These are phyloP conservation scores for Gasterosteus nipponicus DNA, from an alignment of 2,113 vertebrate species.

Conservation along the genomic window DNA sequence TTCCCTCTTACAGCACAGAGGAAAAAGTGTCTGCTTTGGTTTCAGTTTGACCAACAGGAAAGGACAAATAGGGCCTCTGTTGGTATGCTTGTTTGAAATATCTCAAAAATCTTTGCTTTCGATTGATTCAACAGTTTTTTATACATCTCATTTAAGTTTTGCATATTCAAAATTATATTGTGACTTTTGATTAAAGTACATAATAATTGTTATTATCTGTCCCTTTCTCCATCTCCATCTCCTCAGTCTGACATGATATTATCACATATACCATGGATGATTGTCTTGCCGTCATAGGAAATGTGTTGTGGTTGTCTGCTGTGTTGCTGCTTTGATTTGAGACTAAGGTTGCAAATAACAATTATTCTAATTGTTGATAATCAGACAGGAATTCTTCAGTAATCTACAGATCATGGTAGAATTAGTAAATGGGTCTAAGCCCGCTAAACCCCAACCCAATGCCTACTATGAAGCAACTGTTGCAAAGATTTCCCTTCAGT, in stretches of 20 bases:
- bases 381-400: neutral
- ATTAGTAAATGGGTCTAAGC: neutral
- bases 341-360: neutral
- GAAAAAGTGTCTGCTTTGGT: conserved; percentile 2
- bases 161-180: neutral
- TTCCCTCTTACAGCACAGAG: conserved; percentile 44
- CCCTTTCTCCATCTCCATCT: neutral
- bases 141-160: neutral
- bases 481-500: conserved; percentile 6
- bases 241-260: neutral
- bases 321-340: neutral
- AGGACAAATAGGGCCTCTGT: neutral
- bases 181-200: neutral
- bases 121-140: neutral
- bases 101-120: neutral
- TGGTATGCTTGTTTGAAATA: neutral
- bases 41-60: conserved; percentile 1
- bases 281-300: neutral
- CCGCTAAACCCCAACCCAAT: neutral
- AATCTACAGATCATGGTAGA: conserved; percentile 3
- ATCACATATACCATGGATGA: neutral
- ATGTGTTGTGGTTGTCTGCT: neutral
- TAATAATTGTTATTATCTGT: too few relatives aligned
- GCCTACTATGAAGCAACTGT: conserved; percentile 3
- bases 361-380: neutral